A percentile compares a stretch with the other conserved stretches of the same genome.
These are phyloP conservation scores for Lordiphosa stackelbergi DNA, from an alignment of 1,140 invertebrate genomes.

Conservation along the genomic window DNA sequence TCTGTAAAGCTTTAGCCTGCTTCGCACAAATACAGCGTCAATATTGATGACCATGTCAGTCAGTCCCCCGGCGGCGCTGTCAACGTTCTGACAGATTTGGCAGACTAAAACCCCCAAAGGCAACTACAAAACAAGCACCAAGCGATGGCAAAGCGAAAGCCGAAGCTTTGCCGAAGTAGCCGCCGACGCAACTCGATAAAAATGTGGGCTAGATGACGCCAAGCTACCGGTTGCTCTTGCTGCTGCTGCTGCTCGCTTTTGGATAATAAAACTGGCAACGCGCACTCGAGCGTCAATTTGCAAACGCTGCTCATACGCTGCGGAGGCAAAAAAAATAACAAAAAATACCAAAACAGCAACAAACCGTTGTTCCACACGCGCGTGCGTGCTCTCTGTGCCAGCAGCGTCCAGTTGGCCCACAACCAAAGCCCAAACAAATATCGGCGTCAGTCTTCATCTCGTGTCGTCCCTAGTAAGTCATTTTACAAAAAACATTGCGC, in stretches of 20 bases:
- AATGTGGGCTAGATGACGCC: conserved; percentile 69
- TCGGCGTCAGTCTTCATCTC: conserved; percentile 53
- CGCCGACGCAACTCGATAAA: conserved; percentile 61
- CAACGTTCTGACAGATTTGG: conserved; percentile 51
- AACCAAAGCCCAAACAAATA: conserved; percentile 19
- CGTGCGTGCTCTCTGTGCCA: conserved; percentile 11
- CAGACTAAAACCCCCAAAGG: conserved; percentile 32
- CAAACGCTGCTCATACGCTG: conserved; percentile 65
- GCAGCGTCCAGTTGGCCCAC: conserved; percentile 6
- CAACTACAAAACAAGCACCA: conserved; percentile 20
- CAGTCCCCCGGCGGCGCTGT: conserved; percentile 28
- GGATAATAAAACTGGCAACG: conserved; percentile 74
- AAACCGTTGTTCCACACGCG: conserved; percentile 10
- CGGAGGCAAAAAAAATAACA: conserved; percentile 46
- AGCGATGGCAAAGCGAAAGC: conserved; percentile 27
- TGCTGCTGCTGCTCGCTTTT: conserved; percentile 59
- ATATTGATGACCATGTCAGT: conserved; percentile 34
- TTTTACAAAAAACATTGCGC: background rate
- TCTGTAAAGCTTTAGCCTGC: conserved; percentile 6
- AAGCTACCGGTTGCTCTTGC: conserved; percentile 28
- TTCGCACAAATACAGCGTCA: conserved; percentile 28
- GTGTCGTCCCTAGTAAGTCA: conserved; percentile 58
- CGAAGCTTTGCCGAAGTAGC: conserved; percentile 23
- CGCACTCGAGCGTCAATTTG: conserved; percentile 74
- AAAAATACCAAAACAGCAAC: conserved; percentile 21